These are phyloP conservation scores for Pemphredon lugubris DNA, from an alignment of 2,888 invertebrate genomes.

Conservation along the genomic window DNA sequence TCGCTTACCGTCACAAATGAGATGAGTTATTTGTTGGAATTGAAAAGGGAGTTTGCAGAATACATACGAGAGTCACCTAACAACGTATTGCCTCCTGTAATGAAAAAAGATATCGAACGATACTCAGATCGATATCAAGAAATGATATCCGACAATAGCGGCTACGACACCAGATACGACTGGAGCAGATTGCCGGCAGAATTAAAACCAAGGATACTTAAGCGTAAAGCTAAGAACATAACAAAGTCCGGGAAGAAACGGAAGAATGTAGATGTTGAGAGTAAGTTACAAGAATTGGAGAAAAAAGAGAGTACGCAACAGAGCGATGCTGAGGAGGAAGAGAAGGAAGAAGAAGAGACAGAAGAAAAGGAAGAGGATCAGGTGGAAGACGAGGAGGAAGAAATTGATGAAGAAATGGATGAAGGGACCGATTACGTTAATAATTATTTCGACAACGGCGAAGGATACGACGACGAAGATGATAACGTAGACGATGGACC, in stretches of 20 bases:
- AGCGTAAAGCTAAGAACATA: slow-evolving; percentile 55
- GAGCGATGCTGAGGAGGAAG: slow-evolving; percentile 81
- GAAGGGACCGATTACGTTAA: slow-evolving; percentile 94
- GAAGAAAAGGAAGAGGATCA: slow-evolving; percentile 84
- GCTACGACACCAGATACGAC: slow-evolving; percentile 71
- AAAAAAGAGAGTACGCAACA: slow-evolving; percentile 83
- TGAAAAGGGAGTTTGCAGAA: slow-evolving; percentile 88
- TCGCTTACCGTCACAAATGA: slow-evolving; percentile 80
- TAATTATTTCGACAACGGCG: slow-evolving; percentile 94
- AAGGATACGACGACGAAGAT: slow-evolving; percentile 93
- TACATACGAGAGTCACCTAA: slow-evolving; percentile 87
- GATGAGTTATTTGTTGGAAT: slow-evolving; percentile 86
- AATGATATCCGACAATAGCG: slow-evolving; percentile 60
- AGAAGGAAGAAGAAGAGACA: slow-evolving; percentile 81
- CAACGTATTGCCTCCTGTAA: slow-evolving; percentile 76
- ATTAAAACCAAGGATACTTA: slow-evolving; percentile 65
- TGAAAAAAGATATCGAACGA: slow-evolving; percentile 78
- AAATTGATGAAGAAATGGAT: slow-evolving; percentile 92
- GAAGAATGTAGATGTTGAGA: slow-evolving; percentile 71
- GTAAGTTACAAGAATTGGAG: slow-evolving; percentile 85
- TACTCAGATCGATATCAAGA: slow-evolving; percentile 76
- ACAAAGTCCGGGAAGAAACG: slow-evolving; percentile 51
- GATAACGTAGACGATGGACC: slow-evolving; percentile 93
- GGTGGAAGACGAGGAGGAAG: slow-evolving; percentile 84
- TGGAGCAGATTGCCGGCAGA: slow-evolving; percentile 75